Evolutionary conservation across 2,888 invertebrate genomes (phyloP).

Genomic region (Eudasyphora cyanicolor): DNA sequence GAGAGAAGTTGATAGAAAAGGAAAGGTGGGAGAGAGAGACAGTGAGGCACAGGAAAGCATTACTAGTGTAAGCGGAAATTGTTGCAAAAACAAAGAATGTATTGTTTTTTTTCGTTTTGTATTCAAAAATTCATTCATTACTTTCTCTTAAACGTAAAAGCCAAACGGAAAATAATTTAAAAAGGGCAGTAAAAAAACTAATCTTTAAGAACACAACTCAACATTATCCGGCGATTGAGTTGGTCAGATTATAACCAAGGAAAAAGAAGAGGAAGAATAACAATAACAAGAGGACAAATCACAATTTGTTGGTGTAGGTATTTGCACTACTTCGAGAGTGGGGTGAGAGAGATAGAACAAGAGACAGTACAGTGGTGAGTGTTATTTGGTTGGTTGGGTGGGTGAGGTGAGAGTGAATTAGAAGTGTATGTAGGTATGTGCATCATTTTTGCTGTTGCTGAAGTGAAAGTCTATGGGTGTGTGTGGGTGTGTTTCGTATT

Average conservation of each 20-base stretch:
- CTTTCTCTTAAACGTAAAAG: neutral
- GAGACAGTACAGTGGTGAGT: neutral
- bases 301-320: slow-evolving; percentile 40
- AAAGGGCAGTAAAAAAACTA: neutral
- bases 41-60: neutral
- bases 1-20: neutral
- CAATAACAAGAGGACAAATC: slow-evolving; percentile 23
- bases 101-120: too few species aligned
- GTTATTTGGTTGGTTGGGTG: too few species aligned
- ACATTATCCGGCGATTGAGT: neutral
- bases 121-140: neutral
- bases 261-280: slow-evolving; percentile 1
- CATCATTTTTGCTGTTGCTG: neutral
- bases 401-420: neutral
- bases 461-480: neutral
- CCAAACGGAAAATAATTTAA: neutral
- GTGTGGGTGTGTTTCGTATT: neutral
- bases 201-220: neutral
- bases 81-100: slow-evolving; percentile 21
- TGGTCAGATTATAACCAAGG: neutral
- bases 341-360: neutral
- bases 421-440: neutral
- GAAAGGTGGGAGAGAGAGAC: neutral
- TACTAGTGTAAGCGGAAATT: neutral
- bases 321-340: neutral